Evolutionary conservation across 2,113 vertebrate genomes (phyloP).

Genomic region (Lagopus leucura): DNA sequence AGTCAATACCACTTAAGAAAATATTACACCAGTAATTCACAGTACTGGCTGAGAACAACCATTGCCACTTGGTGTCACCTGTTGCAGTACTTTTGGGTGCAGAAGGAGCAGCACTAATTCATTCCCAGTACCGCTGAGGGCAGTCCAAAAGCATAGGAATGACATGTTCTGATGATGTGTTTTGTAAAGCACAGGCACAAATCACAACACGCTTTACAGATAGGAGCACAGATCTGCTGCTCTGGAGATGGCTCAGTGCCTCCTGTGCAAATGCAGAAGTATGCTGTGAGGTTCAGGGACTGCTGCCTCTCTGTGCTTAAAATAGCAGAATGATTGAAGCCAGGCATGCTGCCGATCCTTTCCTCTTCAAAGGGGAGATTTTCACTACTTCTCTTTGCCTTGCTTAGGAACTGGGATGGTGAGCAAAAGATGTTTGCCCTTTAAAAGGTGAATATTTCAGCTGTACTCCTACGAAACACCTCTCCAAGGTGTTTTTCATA

Average conservation of each 20-base stretch:
- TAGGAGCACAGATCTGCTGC: not conserved
- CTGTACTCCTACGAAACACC: not conserved
- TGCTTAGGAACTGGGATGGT: not conserved
- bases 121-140: not conserved
- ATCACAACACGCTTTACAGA: rapidly evolving
- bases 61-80: constrained; percentile 7
- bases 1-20: not conserved
- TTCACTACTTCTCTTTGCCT: not conserved
- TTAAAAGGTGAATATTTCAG: not conserved
- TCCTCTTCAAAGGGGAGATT: not conserved
- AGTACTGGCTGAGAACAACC: not conserved
- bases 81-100: not conserved
- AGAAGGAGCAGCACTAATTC: rapidly evolving
- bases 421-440: not conserved
- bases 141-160: not conserved
- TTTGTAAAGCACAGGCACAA: not conserved
- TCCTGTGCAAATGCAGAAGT: not conserved
- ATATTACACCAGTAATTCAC: not conserved
- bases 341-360: not conserved
- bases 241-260: not conserved
- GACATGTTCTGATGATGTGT: not conserved
- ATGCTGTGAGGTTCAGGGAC: not conserved
- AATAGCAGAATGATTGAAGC: not conserved
- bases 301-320: not conserved
- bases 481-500: not conserved